A percentile compares a stretch with the other conserved stretches of the same genome.
These are phyloP conservation scores for Archivesica marissinica DNA, from an alignment of 1,140 invertebrate species.

Conservation along the genomic window DNA sequence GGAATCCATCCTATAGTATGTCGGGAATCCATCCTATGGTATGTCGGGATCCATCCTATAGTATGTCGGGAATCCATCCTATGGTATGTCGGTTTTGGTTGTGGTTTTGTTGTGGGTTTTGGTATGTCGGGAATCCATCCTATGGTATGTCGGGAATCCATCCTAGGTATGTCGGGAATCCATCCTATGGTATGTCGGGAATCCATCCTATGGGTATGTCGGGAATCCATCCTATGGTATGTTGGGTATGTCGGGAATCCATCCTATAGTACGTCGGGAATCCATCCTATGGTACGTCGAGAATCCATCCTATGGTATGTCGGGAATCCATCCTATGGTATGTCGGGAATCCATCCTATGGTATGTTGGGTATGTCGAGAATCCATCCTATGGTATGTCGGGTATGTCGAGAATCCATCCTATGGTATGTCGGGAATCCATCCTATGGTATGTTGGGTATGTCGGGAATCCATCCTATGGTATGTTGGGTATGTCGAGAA, in stretches of 20 bases:
- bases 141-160: not conserved
- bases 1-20: too few species aligned
- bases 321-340: too few species aligned
- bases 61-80: constrained; percentile 3
- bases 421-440: too few species aligned
- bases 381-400: not conserved
- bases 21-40: not conserved
- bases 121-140: constrained; percentile 3
- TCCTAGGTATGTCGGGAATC: constrained; percentile 7
- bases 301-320: constrained; percentile 2
- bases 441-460: not conserved
- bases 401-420: constrained; percentile 5
- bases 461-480: not conserved
- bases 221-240: not conserved
- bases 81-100: not conserved
- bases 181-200: not conserved
- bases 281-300: too few species aligned
- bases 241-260: constrained; percentile 4
- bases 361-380: constrained; percentile 6
- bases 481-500: constrained; percentile 7
- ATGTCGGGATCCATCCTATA: too few species aligned
- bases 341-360: not conserved
- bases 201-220: too few species aligned
- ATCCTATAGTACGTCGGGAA: not conserved
- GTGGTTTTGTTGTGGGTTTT: too few species aligned